Conservation (phyloP, 2,888 invertebrate species). For the Orchesella flavescens region DNA sequence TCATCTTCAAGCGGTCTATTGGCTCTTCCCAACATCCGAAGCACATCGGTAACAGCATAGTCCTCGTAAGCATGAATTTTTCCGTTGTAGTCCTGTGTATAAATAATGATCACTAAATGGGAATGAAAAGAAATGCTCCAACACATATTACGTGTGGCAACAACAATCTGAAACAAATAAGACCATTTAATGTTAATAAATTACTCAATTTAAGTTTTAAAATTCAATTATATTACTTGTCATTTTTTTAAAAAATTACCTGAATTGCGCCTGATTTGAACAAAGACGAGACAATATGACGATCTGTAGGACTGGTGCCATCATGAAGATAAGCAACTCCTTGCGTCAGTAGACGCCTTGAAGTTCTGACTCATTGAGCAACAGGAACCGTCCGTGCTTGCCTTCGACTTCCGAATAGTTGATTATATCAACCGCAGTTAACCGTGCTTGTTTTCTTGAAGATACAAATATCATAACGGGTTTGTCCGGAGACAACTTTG, state of each 20-base stretch:
- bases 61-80: slow-evolving; percentile 89
- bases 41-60: slow-evolving; percentile 96
- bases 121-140: slow-evolving; percentile 93
- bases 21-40: slow-evolving; percentile 98
- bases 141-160: slow-evolving; percentile 92
- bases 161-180: slow-evolving; percentile 85
- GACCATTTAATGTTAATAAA: no score
- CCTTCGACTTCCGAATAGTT: slow-evolving; percentile 94
- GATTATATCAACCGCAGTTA: slow-evolving; percentile 96
- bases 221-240: no score
- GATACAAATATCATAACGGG: slow-evolving; percentile 94
- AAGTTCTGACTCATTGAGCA: slow-evolving; percentile 89
- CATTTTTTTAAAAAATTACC: slow-evolving; percentile 77
- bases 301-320: slow-evolving; percentile 89
- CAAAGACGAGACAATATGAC: slow-evolving; percentile 92
- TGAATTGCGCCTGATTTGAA: slow-evolving; percentile 92
- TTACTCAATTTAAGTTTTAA: no score
- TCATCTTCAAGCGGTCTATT: slow-evolving; percentile 94
- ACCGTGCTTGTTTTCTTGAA: slow-evolving; percentile 89
- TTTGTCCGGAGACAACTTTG: slow-evolving; percentile 86
- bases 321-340: slow-evolving; percentile 99
- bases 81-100: slow-evolving; percentile 93
- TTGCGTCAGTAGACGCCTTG: slow-evolving; percentile 90
- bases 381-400: slow-evolving; percentile 89
- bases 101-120: slow-evolving; percentile 97